Evolutionary conservation across 2,113 vertebrate species (phyloP).

Genomic region (Mystacornis crossleyi): DNA sequence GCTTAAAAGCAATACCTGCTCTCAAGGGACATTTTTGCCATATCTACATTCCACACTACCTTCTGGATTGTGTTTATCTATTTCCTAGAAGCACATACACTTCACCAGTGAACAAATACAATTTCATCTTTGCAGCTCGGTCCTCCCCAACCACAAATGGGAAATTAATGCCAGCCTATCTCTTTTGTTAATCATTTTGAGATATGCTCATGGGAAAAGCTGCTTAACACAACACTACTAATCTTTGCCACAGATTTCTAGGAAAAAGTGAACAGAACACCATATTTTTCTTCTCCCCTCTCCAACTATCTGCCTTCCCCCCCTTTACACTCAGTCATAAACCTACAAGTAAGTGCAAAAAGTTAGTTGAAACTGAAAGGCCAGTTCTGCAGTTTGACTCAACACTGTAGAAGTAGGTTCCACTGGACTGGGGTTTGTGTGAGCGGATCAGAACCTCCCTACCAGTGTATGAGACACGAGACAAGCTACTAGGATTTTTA

Average conservation of each 20-base stretch:
- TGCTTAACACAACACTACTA: not conserved
- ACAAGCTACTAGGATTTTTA: not conserved
- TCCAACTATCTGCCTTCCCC: not conserved
- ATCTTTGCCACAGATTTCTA: not conserved
- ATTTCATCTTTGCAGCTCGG: not conserved
- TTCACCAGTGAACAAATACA: not conserved
- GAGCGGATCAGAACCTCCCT: not conserved
- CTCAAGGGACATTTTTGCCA: not conserved
- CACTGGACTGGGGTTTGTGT: not conserved
- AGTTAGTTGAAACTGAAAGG: not conserved
- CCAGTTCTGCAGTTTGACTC: not conserved
- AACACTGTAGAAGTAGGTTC: not conserved
- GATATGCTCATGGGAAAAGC: not conserved
- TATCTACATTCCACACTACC: not conserved
- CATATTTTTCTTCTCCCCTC: not conserved
- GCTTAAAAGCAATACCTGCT: not conserved
- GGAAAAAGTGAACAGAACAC: not conserved
- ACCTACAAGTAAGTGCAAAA: not conserved
- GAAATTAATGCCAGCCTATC: not conserved
- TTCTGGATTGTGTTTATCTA: not conserved
- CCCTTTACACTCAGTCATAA: not conserved
- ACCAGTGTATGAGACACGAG: fast-evolving
- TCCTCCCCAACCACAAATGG: not conserved
- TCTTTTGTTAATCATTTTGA: not conserved
- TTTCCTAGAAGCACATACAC: not conserved